These are phyloP conservation scores for Polia nebulosa DNA, from an alignment of 2,888 invertebrate genomes.

Conservation along the genomic window DNA sequence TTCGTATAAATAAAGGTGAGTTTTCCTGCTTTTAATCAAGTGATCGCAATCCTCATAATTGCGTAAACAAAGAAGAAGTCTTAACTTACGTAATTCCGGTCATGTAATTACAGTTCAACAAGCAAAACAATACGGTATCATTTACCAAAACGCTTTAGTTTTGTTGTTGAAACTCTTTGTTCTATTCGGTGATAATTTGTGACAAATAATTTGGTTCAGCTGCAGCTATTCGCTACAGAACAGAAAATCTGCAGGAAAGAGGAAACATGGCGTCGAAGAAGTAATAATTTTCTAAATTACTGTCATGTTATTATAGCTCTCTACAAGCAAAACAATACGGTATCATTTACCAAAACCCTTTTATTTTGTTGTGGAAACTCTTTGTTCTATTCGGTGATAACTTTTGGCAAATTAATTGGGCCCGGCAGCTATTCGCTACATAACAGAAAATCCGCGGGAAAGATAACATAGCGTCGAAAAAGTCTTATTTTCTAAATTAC, in stretches of 20 bases:
- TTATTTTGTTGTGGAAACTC: background rate
- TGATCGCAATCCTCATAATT: background rate
- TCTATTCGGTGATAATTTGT: slow-evolving; percentile 8
- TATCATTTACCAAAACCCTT: slow-evolving; percentile 13
- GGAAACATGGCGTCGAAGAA: too few species aligned
- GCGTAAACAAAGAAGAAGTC: background rate
- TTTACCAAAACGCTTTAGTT: slow-evolving; percentile 3
- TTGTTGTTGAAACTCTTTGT: background rate
- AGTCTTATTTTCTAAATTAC: background rate
- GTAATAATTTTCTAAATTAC: background rate
- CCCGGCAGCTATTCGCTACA: too few species aligned
- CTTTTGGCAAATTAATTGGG: slow-evolving; percentile 38
- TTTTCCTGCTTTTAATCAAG: background rate
- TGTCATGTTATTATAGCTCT: background rate
- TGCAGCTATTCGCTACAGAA: too few species aligned
- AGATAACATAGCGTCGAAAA: too few species aligned
- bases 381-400: slow-evolving; percentile 3
- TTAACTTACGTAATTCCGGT: slow-evolving; percentile 1
- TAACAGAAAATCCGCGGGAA: too few species aligned
- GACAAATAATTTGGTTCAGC: slow-evolving; percentile 42
- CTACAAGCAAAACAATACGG: background rate
- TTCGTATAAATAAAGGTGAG: background rate
- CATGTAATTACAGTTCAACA: background rate
- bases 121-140: slow-evolving; percentile 3
- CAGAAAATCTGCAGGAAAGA: too few species aligned